phyloP scores from a whole-genome alignment of 2,888 invertebrate genomes.

The Ichneumoninae sp. region DNA sequence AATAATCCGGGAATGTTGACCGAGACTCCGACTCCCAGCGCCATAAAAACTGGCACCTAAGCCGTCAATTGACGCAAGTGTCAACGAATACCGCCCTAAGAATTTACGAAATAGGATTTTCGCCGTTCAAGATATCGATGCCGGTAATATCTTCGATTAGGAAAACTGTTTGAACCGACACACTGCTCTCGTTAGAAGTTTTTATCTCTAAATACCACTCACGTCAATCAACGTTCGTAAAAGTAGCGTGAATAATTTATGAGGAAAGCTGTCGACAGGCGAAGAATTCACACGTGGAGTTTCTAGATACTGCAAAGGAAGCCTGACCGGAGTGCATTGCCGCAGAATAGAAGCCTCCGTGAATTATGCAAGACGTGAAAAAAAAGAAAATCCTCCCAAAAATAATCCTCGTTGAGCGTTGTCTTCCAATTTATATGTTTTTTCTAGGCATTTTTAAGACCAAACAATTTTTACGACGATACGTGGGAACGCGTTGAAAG shows the following conservation, averaged over 20 bases:
- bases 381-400: too few relatives aligned
- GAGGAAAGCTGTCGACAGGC: conserved; percentile 21
- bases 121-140: background rate
- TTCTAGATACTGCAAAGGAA: background rate
- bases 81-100: background rate
- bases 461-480: background rate
- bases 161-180: background rate
- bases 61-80: background rate
- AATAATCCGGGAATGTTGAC: background rate
- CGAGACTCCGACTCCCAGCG: background rate
- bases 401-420: too few relatives aligned
- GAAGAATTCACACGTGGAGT: background rate
- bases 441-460: background rate
- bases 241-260: conserved; percentile 32
- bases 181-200: background rate
- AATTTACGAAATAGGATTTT: background rate
- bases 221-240: conserved; percentile 32
- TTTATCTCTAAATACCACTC: conserved; percentile 25
- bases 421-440: too few relatives aligned
- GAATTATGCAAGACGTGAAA: too few relatives aligned
- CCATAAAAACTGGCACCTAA: background rate
- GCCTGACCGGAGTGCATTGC: background rate
- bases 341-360: background rate
- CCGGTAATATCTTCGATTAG: background rate
- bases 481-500: background rate